phyloP scores from a whole-genome alignment of 2,797 vertebrate genomes.

The Alcedo atthis region DNA sequence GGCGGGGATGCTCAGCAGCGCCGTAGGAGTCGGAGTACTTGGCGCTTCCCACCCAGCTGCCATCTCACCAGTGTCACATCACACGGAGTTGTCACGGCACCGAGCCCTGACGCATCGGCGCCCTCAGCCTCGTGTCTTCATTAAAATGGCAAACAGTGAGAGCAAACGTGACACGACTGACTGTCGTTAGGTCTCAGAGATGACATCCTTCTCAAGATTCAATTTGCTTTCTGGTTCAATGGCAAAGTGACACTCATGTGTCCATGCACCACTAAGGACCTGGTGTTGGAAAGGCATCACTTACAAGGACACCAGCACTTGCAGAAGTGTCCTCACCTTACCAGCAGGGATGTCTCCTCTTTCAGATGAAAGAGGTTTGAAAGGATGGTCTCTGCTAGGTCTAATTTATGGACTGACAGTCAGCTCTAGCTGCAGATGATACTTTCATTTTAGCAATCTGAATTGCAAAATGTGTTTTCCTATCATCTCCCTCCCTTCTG shows the following conservation, averaged over 20 bases:
- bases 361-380: background rate
- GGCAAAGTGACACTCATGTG: background rate
- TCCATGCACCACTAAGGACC: rapidly evolving
- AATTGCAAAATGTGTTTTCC: conserved; percentile 39
- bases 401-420: background rate
- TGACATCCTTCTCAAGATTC: background rate
- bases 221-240: background rate
- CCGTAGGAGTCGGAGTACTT: background rate
- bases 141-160: background rate
- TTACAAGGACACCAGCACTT: background rate
- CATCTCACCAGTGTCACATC: background rate
- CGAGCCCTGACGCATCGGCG: background rate
- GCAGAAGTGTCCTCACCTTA: background rate
- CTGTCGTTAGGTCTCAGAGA: background rate
- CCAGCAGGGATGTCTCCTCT: rapidly evolving
- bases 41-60: conserved; percentile 22
- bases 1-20: background rate
- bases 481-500: background rate
- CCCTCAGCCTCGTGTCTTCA: background rate
- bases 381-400: background rate
- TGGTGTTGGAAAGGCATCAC: background rate
- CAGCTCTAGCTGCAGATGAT: background rate
- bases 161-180: background rate
- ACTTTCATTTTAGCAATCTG: conserved; percentile 45
- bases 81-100: background rate